A percentile compares a stretch with the other conserved stretches of the same genome.
Conservation (phyloP, 2,888 invertebrate species). For the Tipula lateralis region DNA sequence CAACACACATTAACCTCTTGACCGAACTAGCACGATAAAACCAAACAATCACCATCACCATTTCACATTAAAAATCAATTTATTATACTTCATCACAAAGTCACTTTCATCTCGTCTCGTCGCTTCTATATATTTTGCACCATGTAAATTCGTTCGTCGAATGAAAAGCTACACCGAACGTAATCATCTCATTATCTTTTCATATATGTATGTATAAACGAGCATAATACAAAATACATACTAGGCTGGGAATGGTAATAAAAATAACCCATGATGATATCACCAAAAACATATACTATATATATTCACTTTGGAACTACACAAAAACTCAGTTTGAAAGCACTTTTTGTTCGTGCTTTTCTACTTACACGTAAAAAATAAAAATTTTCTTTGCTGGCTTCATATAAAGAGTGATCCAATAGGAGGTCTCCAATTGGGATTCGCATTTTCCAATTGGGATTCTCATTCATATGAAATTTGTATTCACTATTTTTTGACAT, state of each 20-base stretch:
- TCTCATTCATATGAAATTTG: too few relatives aligned
- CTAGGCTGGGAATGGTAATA: neutral
- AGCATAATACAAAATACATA: too few relatives aligned
- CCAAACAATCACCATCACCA: neutral
- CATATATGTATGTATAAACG: neutral
- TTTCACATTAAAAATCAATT: neutral
- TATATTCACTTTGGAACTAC: neutral
- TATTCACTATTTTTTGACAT: too few relatives aligned
- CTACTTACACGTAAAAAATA: neutral
- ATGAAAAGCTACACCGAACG: neutral
- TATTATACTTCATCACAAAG: neutral
- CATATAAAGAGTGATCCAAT: too few relatives aligned
- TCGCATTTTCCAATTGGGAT: too few relatives aligned
- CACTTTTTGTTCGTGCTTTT: neutral
- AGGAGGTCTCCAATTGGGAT: too few relatives aligned
- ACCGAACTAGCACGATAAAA: neutral
- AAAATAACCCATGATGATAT: conserved; percentile 5
- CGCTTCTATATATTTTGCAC: neutral
- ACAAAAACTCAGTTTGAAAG: conserved; percentile 11
- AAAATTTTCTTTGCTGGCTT: neutral
- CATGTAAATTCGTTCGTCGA: neutral
- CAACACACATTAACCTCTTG: neutral
- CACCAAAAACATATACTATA: neutral
- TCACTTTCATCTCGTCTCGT: neutral
- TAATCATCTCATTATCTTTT: conserved; percentile 24